phyloP scores from a whole-genome alignment of 1,140 invertebrate genomes.

The Cotesia typhae region DNA sequence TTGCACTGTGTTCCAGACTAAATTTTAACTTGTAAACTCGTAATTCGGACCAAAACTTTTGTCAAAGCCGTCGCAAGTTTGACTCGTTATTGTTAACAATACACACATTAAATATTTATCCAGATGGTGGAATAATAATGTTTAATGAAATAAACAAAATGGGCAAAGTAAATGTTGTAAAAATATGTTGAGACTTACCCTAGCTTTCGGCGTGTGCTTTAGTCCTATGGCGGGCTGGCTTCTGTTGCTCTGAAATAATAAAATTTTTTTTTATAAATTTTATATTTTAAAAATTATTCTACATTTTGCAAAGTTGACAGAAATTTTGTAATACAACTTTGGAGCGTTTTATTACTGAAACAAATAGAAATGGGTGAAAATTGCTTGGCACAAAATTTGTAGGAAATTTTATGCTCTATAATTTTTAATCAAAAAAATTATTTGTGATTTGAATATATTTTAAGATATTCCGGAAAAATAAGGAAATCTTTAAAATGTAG shows the following conservation, averaged over 20 bases:
- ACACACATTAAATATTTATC: neutral
- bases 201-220: conserved; percentile 78
- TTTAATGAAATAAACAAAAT: conserved; percentile 3
- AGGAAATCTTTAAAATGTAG: too few relatives aligned
- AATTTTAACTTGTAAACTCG: conserved; percentile 28
- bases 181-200: conserved; percentile 69
- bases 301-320: too few relatives aligned
- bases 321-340: too few relatives aligned
- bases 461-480: too few relatives aligned
- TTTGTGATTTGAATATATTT: too few relatives aligned
- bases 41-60: conserved; percentile 9
- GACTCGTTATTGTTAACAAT: neutral
- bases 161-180: neutral
- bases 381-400: too few relatives aligned
- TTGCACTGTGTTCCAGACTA: neutral
- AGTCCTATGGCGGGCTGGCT: conserved; percentile 81
- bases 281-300: too few relatives aligned
- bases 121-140: neutral
- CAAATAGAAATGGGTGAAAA: too few relatives aligned
- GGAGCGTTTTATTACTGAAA: too few relatives aligned
- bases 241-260: conserved; percentile 74
- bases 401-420: too few relatives aligned
- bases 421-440: too few relatives aligned
- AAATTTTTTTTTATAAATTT: conserved; percentile 35
- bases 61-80: neutral